A percentile compares a stretch with the other conserved stretches of the same genome.
phyloP scores from a whole-genome alignment of 2,888 invertebrate species.

The Cosmorhoe ocellata region DNA sequence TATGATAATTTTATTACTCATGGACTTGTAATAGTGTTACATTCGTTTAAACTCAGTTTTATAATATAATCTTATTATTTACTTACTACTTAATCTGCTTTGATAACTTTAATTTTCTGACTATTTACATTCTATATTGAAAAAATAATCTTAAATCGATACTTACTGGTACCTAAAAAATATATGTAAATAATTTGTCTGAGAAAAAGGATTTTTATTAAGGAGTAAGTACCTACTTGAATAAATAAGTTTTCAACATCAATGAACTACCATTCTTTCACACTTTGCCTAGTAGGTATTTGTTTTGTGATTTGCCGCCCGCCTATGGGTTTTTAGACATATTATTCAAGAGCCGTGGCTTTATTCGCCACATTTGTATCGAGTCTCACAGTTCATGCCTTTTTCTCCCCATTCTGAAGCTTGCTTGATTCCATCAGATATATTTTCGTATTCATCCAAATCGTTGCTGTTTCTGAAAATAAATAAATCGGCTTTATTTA shows the following conservation, averaged over 20 bases:
- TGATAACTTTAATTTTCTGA: neutral
- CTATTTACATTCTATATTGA: slow-evolving; percentile 11
- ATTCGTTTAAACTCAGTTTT: slow-evolving; percentile 1
- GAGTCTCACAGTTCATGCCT: slow-evolving; percentile 81
- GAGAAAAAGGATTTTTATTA: neutral
- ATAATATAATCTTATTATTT: neutral
- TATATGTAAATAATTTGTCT: slow-evolving; percentile 1
- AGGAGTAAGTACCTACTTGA: no score
- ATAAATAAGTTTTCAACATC: no score
- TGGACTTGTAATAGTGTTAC: slow-evolving; percentile 2
- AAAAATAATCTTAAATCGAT: slow-evolving; percentile 7
- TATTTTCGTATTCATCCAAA: slow-evolving; percentile 83
- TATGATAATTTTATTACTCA: no score
- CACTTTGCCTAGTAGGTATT: no score
- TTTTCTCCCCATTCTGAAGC: slow-evolving; percentile 85
- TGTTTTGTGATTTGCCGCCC: no score
- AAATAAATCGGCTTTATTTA: neutral
- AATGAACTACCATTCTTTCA: no score
- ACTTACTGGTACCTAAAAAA: no score
- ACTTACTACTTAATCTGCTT: neutral
- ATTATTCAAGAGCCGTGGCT: no score
- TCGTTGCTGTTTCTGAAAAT: slow-evolving; percentile 68
- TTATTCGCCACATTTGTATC: slow-evolving; percentile 73
- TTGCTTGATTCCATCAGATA: slow-evolving; percentile 84
- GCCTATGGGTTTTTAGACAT: no score